Evolutionary conservation across 1,140 invertebrate species (phyloP), one percentile per base, ranked within the genome.

Genomic region (Pectinophora gossypiella): DNA sequence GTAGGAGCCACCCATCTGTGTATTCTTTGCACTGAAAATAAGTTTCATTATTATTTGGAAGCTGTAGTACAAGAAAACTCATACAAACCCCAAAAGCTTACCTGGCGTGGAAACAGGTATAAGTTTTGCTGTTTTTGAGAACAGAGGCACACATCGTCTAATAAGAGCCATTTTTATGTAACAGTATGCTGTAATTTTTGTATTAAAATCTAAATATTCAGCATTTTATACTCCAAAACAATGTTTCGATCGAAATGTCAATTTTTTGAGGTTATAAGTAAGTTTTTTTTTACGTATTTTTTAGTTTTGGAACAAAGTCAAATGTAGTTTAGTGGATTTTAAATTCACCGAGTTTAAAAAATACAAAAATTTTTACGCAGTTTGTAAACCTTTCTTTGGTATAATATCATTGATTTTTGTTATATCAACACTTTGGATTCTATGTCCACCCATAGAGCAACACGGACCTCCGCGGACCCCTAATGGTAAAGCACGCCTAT

Each of bases 1-100:
- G 81, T 87, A 10, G 84, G 80, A n/a, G 81, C 68, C 3, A 87
- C 80, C 75, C 76, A 87, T 60, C 84, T 60, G 44, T 81, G 73
- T 22, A 87, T 84, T 46, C 70, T 76, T 64, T 72, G 65, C 36
- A 51, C 81, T 87, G 20, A 43, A 64, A 75, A 50, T 19, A 52
- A 50, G 40, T 4, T 5, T 7, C 18, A 21, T 7, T 20, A 13
- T 12, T 1, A 44, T 10, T 12, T 5, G 7, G 19, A 1, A 20
- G 7, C 3, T n/a, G n/a, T n/a, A 16, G 20, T 20, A 19, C 4
- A 13, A 21, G 5, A 21, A 20, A 12, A 20, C 3, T 12, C 4
- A 20, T 20, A 20, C 12, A 3, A 1, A 44, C 6, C 9, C 20
- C 20, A 9, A 21, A 59, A 43, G n/a, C 32, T 53, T 68, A 80